Percentiles rank a stretch among this genome's conserved stretches.
These are phyloP conservation scores for Champsocephalus gunnari DNA, from an alignment of 2,797 vertebrate genomes.

Conservation along the genomic window DNA sequence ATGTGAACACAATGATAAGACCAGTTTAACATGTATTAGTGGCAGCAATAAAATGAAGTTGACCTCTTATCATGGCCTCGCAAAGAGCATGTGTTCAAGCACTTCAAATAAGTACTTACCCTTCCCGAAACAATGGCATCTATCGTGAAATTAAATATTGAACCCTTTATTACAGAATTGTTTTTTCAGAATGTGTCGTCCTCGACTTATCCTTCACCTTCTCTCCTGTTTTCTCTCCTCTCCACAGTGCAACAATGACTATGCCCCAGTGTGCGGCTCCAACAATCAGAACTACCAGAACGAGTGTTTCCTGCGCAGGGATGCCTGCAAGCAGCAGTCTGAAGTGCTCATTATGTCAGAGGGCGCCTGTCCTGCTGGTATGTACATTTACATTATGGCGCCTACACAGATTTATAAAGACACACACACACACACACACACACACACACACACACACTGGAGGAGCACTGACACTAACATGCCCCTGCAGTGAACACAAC, in stretches of 20 bases:
- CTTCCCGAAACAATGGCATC: background rate
- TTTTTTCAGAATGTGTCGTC: background rate
- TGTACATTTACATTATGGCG: constrained; percentile 57
- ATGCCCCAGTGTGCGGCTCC: constrained; percentile 97
- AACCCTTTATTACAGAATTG: background rate
- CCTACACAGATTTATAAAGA: constrained; percentile 22
- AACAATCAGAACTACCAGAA: constrained; percentile 99
- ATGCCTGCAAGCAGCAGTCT: constrained; percentile 97
- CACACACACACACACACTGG: background rate
- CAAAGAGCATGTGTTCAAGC: background rate
- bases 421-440: background rate
- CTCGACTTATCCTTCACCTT: background rate
- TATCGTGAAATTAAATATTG: background rate
- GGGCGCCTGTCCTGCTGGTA: constrained; percentile 95
- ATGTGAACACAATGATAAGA: too few species aligned
- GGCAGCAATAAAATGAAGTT: constrained; percentile 13
- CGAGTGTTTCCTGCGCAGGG: constrained; percentile 95
- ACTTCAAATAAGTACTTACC: background rate
- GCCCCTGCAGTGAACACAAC: constrained; percentile 1
- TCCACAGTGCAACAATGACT: constrained; percentile 95
- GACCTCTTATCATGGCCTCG: constrained; percentile 6
- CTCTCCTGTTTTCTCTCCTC: constrained; percentile 15
- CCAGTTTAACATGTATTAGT: background rate
- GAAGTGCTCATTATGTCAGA: constrained; percentile 95
- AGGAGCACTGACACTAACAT: background rate